Evolutionary conservation across 1,140 invertebrate species (phyloP), one percentile per base, ranked within the genome.

Genomic region (Pseudobourletiella spinata): DNA sequence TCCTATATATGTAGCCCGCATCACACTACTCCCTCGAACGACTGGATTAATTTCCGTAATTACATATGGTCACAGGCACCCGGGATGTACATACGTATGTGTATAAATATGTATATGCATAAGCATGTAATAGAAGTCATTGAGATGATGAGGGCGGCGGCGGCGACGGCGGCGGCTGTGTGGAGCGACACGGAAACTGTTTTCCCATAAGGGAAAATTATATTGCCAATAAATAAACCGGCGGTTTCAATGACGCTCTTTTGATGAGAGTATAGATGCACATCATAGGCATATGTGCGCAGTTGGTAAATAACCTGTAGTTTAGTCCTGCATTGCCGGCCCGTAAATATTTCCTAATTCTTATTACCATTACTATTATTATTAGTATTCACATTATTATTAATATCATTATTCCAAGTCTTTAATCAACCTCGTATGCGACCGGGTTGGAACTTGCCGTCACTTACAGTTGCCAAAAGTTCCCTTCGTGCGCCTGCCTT

Each of bases 211-310:
- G 48, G 24, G 14, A 51, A 51, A 51, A 51, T 51, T 51, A 51
- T 51, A 51, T 51, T 51, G 48, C 48, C 48, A 51, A 51, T 51
- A 51, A 51, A 51, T 51, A 51, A 51, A 22, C 15, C 48, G 48
- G 16, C 14, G 48, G n/a, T n/a, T n/a, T n/a, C n/a, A n/a, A n/a
- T n/a, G n/a, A n/a, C n/a, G n/a, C n/a, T n/a, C n/a, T n/a, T n/a
- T n/a, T n/a, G n/a, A n/a, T n/a, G n/a, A n/a, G n/a, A n/a, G n/a
- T n/a, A n/a, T n/a, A n/a, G n/a, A n/a, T n/a, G n/a, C n/a, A n/a
- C n/a, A 8, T 11, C 8, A 39, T 8, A 11, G n/a, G n/a, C 8
- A 11, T 39, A 39, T 11, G 35, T 39, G n/a, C 8, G 8, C 8
- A 39, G n/a, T 39, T 11, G n/a, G n/a, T 39, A 39, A 39, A 39